These are phyloP conservation scores for Phalangium opilio DNA, from an alignment of 2,888 invertebrate species.

Conservation along the genomic window DNA sequence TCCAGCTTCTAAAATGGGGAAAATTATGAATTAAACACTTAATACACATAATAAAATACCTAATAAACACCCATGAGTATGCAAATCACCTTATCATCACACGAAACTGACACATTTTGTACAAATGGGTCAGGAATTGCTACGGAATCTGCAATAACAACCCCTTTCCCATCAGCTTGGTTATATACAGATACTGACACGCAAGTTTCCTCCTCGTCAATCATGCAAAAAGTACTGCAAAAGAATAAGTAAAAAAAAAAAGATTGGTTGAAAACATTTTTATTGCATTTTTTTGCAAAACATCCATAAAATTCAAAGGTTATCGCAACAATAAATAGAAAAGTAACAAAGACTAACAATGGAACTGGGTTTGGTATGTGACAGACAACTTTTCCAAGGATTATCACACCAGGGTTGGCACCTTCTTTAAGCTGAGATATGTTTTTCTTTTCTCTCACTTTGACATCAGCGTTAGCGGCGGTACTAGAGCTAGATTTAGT, in stretches of 20 bases:
- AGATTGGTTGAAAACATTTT: too few relatives aligned
- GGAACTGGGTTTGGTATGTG: constrained; percentile 60
- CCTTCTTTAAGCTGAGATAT: constrained; percentile 45
- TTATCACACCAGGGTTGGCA: constrained; percentile 47
- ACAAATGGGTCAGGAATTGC: constrained; percentile 38
- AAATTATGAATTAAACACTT: too few relatives aligned
- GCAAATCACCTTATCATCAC: constrained; percentile 11
- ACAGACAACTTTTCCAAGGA: constrained; percentile 64
- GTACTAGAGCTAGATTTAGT: constrained; percentile 41
- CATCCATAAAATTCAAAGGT: too few relatives aligned
- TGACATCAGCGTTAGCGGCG: constrained; percentile 37
- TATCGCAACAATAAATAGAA: too few relatives aligned
- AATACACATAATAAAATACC: neutral
- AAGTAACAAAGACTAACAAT: constrained; percentile 45
- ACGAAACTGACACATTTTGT: constrained; percentile 10
- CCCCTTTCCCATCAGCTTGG: constrained; percentile 61
- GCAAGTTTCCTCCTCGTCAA: constrained; percentile 54
- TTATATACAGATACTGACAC: constrained; percentile 67
- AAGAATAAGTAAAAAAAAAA: neutral
- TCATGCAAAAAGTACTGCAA: constrained; percentile 51
- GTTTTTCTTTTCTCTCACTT: constrained; percentile 34
- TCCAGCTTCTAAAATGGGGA: constrained; percentile 24
- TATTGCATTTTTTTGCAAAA: too few relatives aligned
- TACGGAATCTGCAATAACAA: constrained; percentile 68
- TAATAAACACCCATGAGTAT: neutral